Evolutionary conservation across 2,888 invertebrate species (phyloP).

Genomic region (Rhagium mordax): DNA sequence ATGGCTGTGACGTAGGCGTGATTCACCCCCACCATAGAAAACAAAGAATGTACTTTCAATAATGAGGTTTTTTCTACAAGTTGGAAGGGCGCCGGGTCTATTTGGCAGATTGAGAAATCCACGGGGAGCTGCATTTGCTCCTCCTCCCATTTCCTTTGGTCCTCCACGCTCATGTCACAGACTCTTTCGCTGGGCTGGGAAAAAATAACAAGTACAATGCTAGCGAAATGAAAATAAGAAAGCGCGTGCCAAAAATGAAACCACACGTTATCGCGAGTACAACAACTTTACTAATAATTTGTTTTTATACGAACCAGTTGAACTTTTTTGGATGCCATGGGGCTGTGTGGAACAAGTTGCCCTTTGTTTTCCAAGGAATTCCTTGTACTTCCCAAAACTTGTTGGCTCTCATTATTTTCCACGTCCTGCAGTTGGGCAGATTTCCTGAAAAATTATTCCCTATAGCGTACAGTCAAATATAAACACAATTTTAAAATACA

Average conservation of each 20-base stretch:
- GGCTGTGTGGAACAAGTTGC: constrained; percentile 74
- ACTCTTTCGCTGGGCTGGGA: constrained; percentile 85
- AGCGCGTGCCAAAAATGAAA: not conserved
- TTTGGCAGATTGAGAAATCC: constrained; percentile 84
- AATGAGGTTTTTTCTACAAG: constrained; percentile 94
- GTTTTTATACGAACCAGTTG: constrained; percentile 79
- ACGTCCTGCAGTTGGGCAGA: constrained; percentile 91
- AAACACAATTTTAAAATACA: no score
- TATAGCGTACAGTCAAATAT: no score
- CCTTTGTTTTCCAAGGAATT: constrained; percentile 63
- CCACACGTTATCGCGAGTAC: no score
- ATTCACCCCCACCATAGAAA: constrained; percentile 99
- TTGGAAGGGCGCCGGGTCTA: constrained; percentile 98
- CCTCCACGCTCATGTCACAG: constrained; percentile 94
- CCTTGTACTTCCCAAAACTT: constrained; percentile 60
- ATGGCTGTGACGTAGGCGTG: constrained; percentile 98
- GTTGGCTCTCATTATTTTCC: constrained; percentile 70
- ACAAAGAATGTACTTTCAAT: constrained; percentile 94
- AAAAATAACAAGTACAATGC: constrained; percentile 13
- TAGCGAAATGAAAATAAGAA: not conserved
- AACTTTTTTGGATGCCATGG: constrained; percentile 89
- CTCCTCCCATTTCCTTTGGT: constrained; percentile 95
- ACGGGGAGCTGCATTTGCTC: constrained; percentile 88
- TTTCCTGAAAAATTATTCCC: constrained; percentile 73
- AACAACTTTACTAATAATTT: no score